Percentiles rank a stretch among this genome's conserved stretches.
Evolutionary conservation across 53 echinoderm and acorn worm species (phyloP).

Genomic region (Holothuria scabra): DNA sequence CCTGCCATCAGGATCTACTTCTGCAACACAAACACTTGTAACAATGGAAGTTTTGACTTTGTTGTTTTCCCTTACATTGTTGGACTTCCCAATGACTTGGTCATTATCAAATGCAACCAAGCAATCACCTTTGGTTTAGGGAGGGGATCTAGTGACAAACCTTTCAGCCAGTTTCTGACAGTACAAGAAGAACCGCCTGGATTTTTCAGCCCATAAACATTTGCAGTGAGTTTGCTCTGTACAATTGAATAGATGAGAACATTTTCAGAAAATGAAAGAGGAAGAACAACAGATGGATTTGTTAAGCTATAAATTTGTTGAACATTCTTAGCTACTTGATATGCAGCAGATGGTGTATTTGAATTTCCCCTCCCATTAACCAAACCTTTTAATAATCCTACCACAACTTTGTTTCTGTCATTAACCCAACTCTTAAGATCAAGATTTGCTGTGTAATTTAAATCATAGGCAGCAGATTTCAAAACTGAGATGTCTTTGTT

Average conservation of each 20-base stretch:
- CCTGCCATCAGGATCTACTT: too few species aligned
- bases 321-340: slow-evolving; percentile 15
- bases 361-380: neutral
- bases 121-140: slow-evolving; percentile 15
- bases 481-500: neutral
- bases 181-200: slow-evolving; percentile 1
- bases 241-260: neutral
- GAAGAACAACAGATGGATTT: too few species aligned
- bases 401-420: too few species aligned
- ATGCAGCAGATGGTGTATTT: neutral
- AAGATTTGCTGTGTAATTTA: neutral
- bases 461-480: neutral
- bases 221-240: neutral
- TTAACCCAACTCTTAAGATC: neutral
- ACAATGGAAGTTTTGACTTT: slow-evolving; percentile 20
- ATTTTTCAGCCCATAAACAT: neutral
- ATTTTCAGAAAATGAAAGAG: slow-evolving; percentile 21
- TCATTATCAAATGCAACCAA: too few species aligned
- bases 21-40: too few species aligned
- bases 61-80: slow-evolving; percentile 22
- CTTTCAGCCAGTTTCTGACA: neutral
- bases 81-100: slow-evolving; percentile 46
- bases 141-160: neutral
- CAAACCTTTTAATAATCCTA: too few species aligned
- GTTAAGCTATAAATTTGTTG: too few species aligned